Conservation (phyloP, 2,113 vertebrate genomes). For the Pandion haliaetus region DNA sequence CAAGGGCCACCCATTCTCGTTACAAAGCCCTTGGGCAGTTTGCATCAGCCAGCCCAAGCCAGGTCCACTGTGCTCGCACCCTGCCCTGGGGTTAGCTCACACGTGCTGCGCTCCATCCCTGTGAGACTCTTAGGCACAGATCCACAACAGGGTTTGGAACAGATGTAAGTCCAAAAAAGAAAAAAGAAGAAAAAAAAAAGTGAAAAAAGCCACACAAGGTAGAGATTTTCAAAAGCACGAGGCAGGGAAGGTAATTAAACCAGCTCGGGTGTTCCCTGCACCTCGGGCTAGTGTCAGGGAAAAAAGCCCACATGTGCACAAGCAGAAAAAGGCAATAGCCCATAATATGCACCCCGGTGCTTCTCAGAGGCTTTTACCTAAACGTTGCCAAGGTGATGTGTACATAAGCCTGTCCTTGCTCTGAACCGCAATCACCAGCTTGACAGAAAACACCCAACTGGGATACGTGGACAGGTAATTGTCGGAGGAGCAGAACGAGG, state of each 20-base stretch:
- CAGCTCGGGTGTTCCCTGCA: background rate
- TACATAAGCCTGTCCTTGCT: conserved; percentile 74
- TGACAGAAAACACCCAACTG: conserved; percentile 68
- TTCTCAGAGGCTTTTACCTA: background rate
- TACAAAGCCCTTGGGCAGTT: background rate
- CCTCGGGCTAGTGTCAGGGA: background rate
- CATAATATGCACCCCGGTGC: conserved; percentile 24
- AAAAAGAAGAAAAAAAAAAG: too few relatives aligned
- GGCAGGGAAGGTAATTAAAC: background rate
- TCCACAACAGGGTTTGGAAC: background rate
- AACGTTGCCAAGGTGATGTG: conserved; percentile 68
- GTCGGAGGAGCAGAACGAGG: conserved; percentile 33
- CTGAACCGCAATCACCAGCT: conserved; percentile 71
- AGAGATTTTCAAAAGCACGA: background rate
- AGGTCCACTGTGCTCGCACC: background rate
- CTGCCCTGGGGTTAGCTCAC: background rate
- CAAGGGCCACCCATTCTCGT: background rate
- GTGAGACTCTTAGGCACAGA: fast-evolving
- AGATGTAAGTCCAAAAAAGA: fast-evolving
- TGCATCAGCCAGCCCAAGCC: background rate
- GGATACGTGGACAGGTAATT: conserved; percentile 66
- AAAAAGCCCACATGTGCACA: background rate
- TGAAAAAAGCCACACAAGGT: fast-evolving
- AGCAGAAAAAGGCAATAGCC: conserved; percentile 5
- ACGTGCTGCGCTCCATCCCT: fast-evolving